phyloP scores from a whole-genome alignment of 2,113 vertebrate species.

The Dipodomys ordii region DNA sequence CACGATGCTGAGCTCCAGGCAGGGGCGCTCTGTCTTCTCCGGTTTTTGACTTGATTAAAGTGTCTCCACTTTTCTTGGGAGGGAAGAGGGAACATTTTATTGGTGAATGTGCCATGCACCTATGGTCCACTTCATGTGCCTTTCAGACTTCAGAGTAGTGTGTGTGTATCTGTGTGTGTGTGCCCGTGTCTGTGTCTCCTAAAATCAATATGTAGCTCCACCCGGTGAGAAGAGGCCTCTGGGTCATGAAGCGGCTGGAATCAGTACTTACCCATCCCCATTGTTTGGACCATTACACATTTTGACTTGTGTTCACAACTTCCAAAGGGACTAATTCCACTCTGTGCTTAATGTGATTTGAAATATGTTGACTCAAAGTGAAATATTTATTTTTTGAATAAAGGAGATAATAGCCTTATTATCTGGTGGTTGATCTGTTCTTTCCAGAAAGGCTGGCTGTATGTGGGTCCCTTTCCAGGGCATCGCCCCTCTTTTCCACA shows the following conservation, averaged over 20 bases:
- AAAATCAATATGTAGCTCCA: slow-evolving; percentile 68
- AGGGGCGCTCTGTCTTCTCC: slow-evolving; percentile 76
- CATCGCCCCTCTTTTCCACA: background rate
- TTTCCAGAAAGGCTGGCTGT: slow-evolving; percentile 45
- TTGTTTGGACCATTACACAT: slow-evolving; percentile 74
- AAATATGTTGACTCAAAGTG: slow-evolving; percentile 87
- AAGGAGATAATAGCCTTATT: slow-evolving; percentile 86
- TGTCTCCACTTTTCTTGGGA: slow-evolving; percentile 80
- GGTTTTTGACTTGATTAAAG: slow-evolving; percentile 82
- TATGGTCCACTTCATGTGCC: slow-evolving; percentile 88
- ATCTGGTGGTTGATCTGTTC: slow-evolving; percentile 75
- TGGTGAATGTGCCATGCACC: slow-evolving; percentile 83
- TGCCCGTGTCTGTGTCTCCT: slow-evolving; percentile 5
- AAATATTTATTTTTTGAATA: slow-evolving; percentile 94
- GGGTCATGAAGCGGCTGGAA: slow-evolving; percentile 80
- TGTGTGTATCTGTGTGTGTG: background rate
- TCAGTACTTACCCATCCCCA: slow-evolving; percentile 76
- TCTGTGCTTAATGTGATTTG: slow-evolving; percentile 86
- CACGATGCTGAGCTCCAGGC: slow-evolving; percentile 48
- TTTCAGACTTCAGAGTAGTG: slow-evolving; percentile 87
- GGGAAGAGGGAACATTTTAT: slow-evolving; percentile 84
- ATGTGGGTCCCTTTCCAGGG: too few relatives aligned
- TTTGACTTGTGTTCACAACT: slow-evolving; percentile 74
- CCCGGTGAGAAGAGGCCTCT: slow-evolving; percentile 71
- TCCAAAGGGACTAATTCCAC: slow-evolving; percentile 83